A percentile compares a stretch with the other conserved stretches of the same genome.
phyloP scores from a whole-genome alignment of 1,140 invertebrate species.

The Branchinecta lynchi region DNA sequence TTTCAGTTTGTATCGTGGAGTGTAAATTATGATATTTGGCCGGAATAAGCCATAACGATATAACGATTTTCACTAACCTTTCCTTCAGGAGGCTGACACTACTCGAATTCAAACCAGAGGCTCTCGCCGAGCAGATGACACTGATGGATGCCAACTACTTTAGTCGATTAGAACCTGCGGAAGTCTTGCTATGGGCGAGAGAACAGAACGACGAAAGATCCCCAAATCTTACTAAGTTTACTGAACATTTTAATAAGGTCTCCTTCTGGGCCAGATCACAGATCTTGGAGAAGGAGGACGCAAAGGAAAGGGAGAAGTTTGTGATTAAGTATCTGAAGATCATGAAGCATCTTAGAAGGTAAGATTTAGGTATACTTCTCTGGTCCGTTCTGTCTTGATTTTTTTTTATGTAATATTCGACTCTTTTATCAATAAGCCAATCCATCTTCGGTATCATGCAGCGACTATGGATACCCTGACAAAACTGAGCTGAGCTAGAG shows the following conservation, averaged over 20 bases:
- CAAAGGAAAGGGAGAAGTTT: constrained; percentile 87
- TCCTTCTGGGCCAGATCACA: constrained; percentile 85
- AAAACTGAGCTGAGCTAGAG: too few relatives aligned
- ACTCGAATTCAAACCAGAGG: constrained; percentile 80
- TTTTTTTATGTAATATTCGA: too few relatives aligned
- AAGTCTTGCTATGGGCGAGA: constrained; percentile 89
- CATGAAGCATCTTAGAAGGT: constrained; percentile 86
- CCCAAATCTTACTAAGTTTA: constrained; percentile 90
- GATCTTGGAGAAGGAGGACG: constrained; percentile 61
- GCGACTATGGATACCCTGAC: too few relatives aligned
- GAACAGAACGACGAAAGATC: constrained; percentile 93
- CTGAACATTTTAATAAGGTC: constrained; percentile 99
- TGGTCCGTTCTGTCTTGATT: too few relatives aligned
- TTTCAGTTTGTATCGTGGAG: too few relatives aligned
- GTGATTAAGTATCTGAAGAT: constrained; percentile 96
- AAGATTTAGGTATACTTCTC: neutral
- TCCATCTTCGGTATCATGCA: too few relatives aligned
- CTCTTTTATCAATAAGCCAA: too few relatives aligned
- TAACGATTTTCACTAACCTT: neutral
- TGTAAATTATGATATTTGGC: too few relatives aligned
- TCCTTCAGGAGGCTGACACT: constrained; percentile 48
- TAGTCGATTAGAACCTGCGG: constrained; percentile 89
- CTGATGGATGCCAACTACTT: constrained; percentile 87
- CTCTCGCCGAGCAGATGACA: constrained; percentile 96
- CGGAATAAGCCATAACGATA: too few relatives aligned